Evolutionary conservation across 2,888 invertebrate species (phyloP).

Genomic region (Podotricha telesiphe): DNA sequence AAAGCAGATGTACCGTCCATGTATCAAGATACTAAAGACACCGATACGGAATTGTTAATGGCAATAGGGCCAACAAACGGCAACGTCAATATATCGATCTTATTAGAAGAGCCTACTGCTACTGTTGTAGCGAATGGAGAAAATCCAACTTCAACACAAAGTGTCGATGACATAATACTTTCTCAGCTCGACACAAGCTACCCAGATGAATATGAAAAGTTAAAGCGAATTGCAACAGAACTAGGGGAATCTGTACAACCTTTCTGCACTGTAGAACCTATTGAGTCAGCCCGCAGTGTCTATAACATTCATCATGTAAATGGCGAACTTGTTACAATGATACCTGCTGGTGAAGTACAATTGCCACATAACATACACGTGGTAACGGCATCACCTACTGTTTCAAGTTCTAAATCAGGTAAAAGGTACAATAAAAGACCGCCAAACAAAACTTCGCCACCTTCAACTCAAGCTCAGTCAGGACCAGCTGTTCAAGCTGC

Average conservation of each 20-base stretch:
- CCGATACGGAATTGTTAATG: slow-evolving; percentile 71
- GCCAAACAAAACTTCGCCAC: slow-evolving; percentile 79
- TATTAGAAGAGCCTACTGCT: slow-evolving; percentile 75
- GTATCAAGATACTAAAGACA: slow-evolving; percentile 76
- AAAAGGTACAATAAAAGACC: slow-evolving; percentile 88
- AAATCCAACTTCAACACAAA: slow-evolving; percentile 84
- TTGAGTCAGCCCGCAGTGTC: slow-evolving; percentile 79
- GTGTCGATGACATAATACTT: slow-evolving; percentile 87
- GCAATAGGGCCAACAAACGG: slow-evolving; percentile 69
- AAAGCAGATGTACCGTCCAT: slow-evolving; percentile 82
- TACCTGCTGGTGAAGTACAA: slow-evolving; percentile 74
- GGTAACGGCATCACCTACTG: slow-evolving; percentile 84
- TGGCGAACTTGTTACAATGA: slow-evolving; percentile 77
- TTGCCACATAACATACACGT: slow-evolving; percentile 81
- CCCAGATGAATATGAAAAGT: slow-evolving; percentile 92
- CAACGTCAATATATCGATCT: slow-evolving; percentile 76
- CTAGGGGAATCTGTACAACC: slow-evolving; percentile 90
- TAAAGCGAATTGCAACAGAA: slow-evolving; percentile 92
- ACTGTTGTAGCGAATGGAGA: slow-evolving; percentile 75
- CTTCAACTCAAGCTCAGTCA: slow-evolving; percentile 64
- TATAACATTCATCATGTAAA: slow-evolving; percentile 82
- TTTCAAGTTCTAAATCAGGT: slow-evolving; percentile 85
- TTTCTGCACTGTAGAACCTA: slow-evolving; percentile 84
- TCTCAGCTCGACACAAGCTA: slow-evolving; percentile 87
- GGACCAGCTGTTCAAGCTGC: slow-evolving; percentile 76